Conservation (phyloP, 2,888 invertebrate species). For the Hirtodrosophila histrioides region DNA sequence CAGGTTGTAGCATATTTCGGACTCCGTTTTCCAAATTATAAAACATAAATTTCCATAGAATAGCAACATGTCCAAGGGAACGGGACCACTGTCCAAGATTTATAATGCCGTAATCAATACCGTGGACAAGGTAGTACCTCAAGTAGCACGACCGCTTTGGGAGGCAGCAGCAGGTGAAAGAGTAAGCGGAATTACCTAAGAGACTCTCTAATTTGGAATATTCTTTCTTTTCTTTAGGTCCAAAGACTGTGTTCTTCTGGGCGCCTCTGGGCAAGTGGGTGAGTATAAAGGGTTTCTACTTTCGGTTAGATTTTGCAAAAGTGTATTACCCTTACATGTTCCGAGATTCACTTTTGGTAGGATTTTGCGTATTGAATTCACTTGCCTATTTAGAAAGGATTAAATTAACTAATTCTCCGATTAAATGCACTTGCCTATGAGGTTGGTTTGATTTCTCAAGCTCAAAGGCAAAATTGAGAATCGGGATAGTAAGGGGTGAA, state of each 20-base stretch:
- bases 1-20: background rate
- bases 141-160: constrained; percentile 62
- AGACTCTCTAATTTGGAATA: background rate
- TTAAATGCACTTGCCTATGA: too few species aligned
- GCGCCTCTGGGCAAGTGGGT: constrained; percentile 76
- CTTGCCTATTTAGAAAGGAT: too few species aligned
- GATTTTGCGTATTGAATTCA: too few species aligned
- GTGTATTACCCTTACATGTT: too few species aligned
- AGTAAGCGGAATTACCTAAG: too few species aligned
- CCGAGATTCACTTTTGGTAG: too few species aligned
- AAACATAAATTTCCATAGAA: background rate
- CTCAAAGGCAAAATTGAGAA: too few species aligned
- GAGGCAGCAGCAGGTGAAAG: constrained; percentile 59
- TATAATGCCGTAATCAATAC: constrained; percentile 55
- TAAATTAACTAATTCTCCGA: too few species aligned
- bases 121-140: constrained; percentile 64
- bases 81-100: constrained; percentile 49
- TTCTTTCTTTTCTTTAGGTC: constrained; percentile 46
- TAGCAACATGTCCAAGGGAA: constrained; percentile 49
- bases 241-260: constrained; percentile 78
- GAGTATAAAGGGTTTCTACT: constrained; percentile 6
- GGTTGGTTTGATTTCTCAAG: too few species aligned
- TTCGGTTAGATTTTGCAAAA: too few species aligned
- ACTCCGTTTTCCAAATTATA: constrained; percentile 4
- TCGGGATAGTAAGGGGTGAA: too few species aligned